Evolutionary conservation across 2,797 vertebrate species (phyloP), one percentile per base, ranked within the genome.

Genomic region (Emys orbicularis): DNA sequence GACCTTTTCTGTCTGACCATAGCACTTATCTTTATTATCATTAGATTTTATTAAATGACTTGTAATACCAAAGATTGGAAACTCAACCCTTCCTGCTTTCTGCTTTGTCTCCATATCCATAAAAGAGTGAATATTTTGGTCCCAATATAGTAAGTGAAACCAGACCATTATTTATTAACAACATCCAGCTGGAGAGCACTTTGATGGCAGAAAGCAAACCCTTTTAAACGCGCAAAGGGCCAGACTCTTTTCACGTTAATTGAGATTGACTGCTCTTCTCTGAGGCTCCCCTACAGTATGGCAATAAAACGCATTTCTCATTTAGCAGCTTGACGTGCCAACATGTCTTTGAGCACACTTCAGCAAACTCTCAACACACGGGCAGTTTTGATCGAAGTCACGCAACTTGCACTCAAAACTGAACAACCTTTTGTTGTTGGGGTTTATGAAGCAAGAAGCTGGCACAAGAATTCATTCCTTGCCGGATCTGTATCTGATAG

Each of bases 131-230:
- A 90, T 82, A 90, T 97, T 95, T 92, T 94, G 84, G 95, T 84
- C 84, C 88, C 29, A 83, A 90, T 86, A 56, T 31, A 96, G 52
- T 95, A 97, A 97, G 76, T 93, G 89, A 96, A 97, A 96, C 90
- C 91, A 97, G 94, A 91, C 3, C 7, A 89, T 92, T 96, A 94
- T 94, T 97, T 97, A 96, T 96, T 97, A 95, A 97, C 84, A 95
- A 54, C 31, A 92, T 89, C 89, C 92, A 96, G 79, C 87, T 89
- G 87, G 84, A 93, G 83, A 95, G 81, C 34, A 94, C 94, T 97
- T 97, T 94, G 91, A 93, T 90, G 87, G 91, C 87, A 96, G 61
- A 92, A 96, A 95, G 86, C 34, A 96, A 96, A 94, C 49, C 41
- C 80, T 95, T 96, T 96, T 79, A 83, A 95, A 57, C 53, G 80